Evolutionary conservation across 2,888 invertebrate species (phyloP), one percentile per base, ranked within the genome.

Genomic region (Yponomeuta sedellus): DNA sequence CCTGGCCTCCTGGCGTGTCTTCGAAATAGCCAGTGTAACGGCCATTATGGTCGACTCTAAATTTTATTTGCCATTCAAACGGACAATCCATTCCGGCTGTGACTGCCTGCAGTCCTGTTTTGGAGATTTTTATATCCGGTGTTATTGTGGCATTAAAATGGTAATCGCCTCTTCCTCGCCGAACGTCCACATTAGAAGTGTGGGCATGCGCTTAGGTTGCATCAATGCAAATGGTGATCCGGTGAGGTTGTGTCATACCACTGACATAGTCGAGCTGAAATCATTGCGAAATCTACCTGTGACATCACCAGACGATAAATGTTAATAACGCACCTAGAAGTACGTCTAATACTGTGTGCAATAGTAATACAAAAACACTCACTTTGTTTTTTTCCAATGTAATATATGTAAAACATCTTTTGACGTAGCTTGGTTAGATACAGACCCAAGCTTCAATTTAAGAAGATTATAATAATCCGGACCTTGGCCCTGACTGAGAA

Each of bases 241-340:
- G 64, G 62, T 56, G 64, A 67, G 67, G 67, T 72, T 71, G 69
- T 71, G 71, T 70, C 69, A 73, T 69, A 69, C 70, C 70, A 71
- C 70, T 66, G 71, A 67, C 70, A 68, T 70, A 62, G 39, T 19
- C 59, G 39, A 65, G 65, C 65, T 65, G 40, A 65, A n/a, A 10
- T 72, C 70, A 70, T 81, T 77, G 75, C 72, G 74, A 81, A 81
- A 78, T 73, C 71, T 70, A 71, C 74, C 71, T 71, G 81, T 78
- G 79, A 83, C 79, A 65, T 66, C 64, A 68, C 25, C 56, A 16
- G 12, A 22, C 20, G 44, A 19, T 22, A 65, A 65, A 65, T 64
- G 65, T 16, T 44, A 39, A 16, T 12, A 20, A 44, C 11, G 40
- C n/a, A n/a, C 61, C 8, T 58, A 61, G 11, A 28, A 28, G 28